These are phyloP conservation scores for Cotesia congregata DNA, from an alignment of 2,888 invertebrate genomes.

Conservation along the genomic window DNA sequence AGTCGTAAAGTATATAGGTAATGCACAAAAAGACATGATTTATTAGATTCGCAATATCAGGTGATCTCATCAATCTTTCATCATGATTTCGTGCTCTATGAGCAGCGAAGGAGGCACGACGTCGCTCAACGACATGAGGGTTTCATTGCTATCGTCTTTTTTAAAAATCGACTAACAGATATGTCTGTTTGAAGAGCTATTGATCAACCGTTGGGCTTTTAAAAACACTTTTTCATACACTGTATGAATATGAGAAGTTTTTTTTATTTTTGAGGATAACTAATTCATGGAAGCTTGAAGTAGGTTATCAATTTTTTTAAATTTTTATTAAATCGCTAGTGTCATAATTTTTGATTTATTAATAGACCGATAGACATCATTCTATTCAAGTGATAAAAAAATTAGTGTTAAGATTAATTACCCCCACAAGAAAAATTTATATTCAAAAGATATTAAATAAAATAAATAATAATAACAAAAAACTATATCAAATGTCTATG, in stretches of 20 bases:
- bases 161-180: neutral
- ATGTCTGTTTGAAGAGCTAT: neutral
- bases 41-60: slow-evolving; percentile 5
- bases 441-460: no score
- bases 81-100: neutral
- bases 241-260: neutral
- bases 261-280: no score
- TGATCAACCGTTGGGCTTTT: neutral
- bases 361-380: no score
- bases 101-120: neutral
- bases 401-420: no score
- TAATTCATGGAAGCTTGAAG: no score
- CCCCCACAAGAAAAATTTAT: no score
- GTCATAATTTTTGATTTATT: no score
- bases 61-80: slow-evolving; percentile 10
- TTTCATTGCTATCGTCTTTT: neutral
- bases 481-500: no score
- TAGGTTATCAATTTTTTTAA: no score
- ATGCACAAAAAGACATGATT: neutral
- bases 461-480: no score
- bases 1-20: neutral
- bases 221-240: neutral
- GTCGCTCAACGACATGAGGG: neutral
- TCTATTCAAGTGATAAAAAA: no score
- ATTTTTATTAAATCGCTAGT: no score